Conservation (phyloP, 2,797 vertebrate genomes). For the Sus cebifrons region DNA sequence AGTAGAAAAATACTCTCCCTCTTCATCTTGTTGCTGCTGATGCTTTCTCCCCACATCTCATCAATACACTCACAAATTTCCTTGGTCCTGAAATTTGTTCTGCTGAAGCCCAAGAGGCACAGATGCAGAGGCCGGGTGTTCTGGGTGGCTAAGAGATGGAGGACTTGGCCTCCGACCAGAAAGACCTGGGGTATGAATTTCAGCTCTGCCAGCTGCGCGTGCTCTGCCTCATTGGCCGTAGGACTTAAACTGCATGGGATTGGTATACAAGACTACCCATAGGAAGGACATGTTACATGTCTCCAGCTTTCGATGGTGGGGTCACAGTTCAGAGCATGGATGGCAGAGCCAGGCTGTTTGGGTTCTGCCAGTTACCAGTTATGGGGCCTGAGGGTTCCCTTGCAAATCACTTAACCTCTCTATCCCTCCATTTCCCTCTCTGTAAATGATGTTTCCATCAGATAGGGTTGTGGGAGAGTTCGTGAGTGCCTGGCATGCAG, state of each 20-base stretch:
- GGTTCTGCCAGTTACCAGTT: background rate
- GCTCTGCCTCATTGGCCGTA: background rate
- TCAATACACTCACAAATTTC: background rate
- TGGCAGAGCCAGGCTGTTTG: background rate
- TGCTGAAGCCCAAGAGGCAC: background rate
- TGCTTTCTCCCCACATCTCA: background rate
- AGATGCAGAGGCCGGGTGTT: background rate
- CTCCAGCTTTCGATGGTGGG: background rate
- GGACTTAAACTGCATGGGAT: background rate
- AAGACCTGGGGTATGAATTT: background rate
- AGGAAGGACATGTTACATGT: background rate
- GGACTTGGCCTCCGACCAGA: background rate
- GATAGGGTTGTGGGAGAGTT: background rate
- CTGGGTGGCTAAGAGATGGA: background rate
- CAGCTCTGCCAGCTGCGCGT: background rate
- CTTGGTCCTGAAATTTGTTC: background rate
- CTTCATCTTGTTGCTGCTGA: background rate
- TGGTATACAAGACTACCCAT: background rate
- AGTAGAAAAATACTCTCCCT: background rate
- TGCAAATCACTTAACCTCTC: background rate
- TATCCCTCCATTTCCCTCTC: background rate
- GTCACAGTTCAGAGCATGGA: background rate
- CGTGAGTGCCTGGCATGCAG: background rate
- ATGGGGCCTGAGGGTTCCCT: background rate
- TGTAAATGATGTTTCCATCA: constrained; percentile 27